phyloP scores from a whole-genome alignment of 1,140 invertebrate genomes.

The Nylanderia fulva region DNA sequence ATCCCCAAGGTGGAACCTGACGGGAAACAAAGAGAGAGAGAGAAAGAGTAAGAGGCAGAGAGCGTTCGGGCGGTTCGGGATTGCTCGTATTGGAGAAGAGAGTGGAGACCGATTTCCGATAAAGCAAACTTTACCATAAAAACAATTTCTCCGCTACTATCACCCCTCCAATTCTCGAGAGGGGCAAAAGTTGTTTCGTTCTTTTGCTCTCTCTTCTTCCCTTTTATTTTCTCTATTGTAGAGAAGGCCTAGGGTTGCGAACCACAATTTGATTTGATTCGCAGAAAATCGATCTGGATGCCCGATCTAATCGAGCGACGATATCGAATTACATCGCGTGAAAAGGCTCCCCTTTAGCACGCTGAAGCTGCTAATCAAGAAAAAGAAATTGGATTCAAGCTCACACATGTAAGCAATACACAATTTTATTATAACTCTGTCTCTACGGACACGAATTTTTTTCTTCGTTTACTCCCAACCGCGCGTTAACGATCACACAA shows the following conservation, averaged over 20 bases:
- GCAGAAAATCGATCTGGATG: neutral
- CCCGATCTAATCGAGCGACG: slow-evolving; percentile 16
- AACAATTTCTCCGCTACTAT: slow-evolving; percentile 73
- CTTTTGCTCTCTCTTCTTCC: neutral
- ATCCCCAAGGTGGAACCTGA: slow-evolving; percentile 54
- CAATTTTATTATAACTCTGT: neutral
- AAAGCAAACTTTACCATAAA: slow-evolving; percentile 77
- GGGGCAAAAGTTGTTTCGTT: slow-evolving; percentile 20
- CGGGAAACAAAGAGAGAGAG: slow-evolving; percentile 54
- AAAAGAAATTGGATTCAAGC: neutral
- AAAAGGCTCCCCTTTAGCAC: neutral
- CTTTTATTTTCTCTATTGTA: neutral
- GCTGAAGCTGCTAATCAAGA: neutral
- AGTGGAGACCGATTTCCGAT: slow-evolving; percentile 58
- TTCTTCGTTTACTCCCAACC: neutral
- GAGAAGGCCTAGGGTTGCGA: slow-evolving; percentile 46
- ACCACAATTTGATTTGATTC: slow-evolving; percentile 31
- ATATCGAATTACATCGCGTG: neutral
- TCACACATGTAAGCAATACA: neutral
- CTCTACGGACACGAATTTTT: neutral
- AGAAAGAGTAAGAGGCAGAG: slow-evolving; percentile 45
- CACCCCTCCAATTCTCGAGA: neutral
- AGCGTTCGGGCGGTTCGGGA: neutral
- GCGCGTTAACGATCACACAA: neutral
- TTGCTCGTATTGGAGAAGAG: neutral